A percentile compares a stretch with the other conserved stretches of the same genome.
phyloP scores from a whole-genome alignment of 1,140 invertebrate genomes.

The Helicoverpa zea region DNA sequence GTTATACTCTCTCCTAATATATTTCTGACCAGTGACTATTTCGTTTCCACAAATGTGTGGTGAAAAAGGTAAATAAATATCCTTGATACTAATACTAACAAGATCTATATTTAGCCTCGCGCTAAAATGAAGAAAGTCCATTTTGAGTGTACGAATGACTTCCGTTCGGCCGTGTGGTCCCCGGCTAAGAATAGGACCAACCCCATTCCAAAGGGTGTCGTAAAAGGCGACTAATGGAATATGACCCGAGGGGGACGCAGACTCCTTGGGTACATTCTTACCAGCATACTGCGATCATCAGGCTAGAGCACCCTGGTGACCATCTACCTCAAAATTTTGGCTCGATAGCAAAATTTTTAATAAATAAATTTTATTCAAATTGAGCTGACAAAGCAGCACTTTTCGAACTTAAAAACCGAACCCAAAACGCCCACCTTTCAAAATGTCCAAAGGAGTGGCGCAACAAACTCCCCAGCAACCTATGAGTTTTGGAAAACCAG shows the following conservation, averaged over 20 bases:
- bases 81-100: no score
- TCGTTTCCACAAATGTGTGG: not conserved
- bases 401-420: not conserved
- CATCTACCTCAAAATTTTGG: not conserved
- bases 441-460: no score
- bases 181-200: not conserved
- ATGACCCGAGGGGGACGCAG: not conserved
- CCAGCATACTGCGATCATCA: conserved; percentile 4
- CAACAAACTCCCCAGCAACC: no score
- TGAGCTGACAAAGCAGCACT: not conserved
- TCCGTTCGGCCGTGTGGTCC: not conserved
- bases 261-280: not conserved
- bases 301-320: not conserved
- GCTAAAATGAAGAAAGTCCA: no score
- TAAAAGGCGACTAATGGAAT: conserved; percentile 6
- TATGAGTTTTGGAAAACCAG: no score
- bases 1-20: not conserved
- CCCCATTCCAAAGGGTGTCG: not conserved
- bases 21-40: not conserved
- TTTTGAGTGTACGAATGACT: not conserved
- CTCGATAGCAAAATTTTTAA: not conserved
- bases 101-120: no score
- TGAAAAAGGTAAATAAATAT: not conserved
- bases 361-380: not conserved
- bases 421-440: no score